phyloP scores from a whole-genome alignment of 2,888 invertebrate species.

The Suillia variegata region DNA sequence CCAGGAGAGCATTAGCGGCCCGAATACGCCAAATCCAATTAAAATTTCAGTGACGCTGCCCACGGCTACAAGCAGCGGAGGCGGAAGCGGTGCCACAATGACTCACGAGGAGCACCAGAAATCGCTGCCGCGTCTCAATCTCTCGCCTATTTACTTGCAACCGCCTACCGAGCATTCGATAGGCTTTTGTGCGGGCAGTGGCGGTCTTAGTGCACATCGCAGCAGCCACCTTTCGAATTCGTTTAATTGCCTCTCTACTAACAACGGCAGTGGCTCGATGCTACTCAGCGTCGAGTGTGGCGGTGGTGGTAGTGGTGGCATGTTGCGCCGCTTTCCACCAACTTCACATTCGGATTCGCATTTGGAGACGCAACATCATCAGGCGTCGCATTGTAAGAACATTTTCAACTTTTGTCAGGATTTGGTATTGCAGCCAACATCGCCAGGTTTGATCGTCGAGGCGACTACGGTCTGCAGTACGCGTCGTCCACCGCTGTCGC shows the following conservation, averaged over 20 bases:
- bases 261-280: slow-evolving; percentile 18
- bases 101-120: slow-evolving; percentile 37
- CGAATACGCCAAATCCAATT: slow-evolving; percentile 42
- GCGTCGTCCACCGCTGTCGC: slow-evolving; percentile 52
- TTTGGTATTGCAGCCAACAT: slow-evolving; percentile 43
- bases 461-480: slow-evolving; percentile 38
- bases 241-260: slow-evolving; percentile 48
- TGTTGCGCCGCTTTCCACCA: slow-evolving; percentile 41
- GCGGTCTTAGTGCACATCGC: slow-evolving; percentile 32
- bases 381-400: slow-evolving; percentile 46
- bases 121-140: slow-evolving; percentile 43
- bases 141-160: slow-evolving; percentile 50
- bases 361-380: slow-evolving; percentile 45
- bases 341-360: slow-evolving; percentile 56
- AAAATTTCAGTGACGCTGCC: slow-evolving; percentile 46
- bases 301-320: no score
- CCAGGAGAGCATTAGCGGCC: slow-evolving; percentile 29
- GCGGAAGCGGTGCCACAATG: slow-evolving; percentile 7
- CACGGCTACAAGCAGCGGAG: slow-evolving; percentile 14
- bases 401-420: slow-evolving; percentile 58
- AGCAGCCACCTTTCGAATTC: slow-evolving; percentile 49
- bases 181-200: slow-evolving; percentile 7
- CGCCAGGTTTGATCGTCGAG: no score
- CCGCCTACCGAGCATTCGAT: slow-evolving; percentile 42
- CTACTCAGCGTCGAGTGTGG: slow-evolving; percentile 28